Base-by-base conservation (phyloP, 2,888 invertebrate genomes). In the Hydropsyche betteni region DNA sequence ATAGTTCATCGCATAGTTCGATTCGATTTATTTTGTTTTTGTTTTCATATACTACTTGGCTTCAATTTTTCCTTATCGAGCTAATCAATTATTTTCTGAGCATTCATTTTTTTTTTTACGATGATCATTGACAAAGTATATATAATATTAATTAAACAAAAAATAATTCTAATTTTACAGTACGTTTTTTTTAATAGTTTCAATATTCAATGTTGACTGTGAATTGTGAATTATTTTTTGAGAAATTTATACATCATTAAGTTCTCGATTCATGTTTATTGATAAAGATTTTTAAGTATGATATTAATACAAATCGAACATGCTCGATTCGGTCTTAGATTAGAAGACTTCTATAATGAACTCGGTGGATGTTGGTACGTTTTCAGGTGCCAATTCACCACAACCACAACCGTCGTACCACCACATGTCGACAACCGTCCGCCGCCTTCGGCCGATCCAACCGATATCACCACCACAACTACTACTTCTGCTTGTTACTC, bases 321-420 rank as follows among this genome's bases (percentile, higher is more conserved):
- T 64, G 14, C 58, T 24, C 16, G 24, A 58, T 24, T 24, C 24
- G 58, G 36, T 72, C 33, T 69, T 53, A 53, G 10, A 16, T 51
- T 52, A 55, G 58, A 72, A 38, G 55, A 61, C 38, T n/a, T 58
- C 34, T 72, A 53, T 75, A 77, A 61, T 75, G 74, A 87, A 87
- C 81, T 87, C 86, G 87, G 87, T 87, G 87, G 87, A 87, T 87
- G 87, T 87, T 87, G 87, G 87, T 87, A 87, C 87, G 87, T 87
- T 87, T 80, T 88, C 88, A 88, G 88, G 87, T 88, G 87, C 86
- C 87, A 85, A 85, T 73, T 74, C 75, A 73, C 75, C 74, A 51
- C 55, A 69, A 76, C 78, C 68, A 77, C 76, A 68, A 86, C 86
- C 81, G 84, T 64, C 52, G 50, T 58, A 75, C 76, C 69, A 74